Percentiles rank a stretch among this genome's conserved stretches.
Evolutionary conservation across 2,113 vertebrate genomes (phyloP).

Genomic region (Jacana jacana): DNA sequence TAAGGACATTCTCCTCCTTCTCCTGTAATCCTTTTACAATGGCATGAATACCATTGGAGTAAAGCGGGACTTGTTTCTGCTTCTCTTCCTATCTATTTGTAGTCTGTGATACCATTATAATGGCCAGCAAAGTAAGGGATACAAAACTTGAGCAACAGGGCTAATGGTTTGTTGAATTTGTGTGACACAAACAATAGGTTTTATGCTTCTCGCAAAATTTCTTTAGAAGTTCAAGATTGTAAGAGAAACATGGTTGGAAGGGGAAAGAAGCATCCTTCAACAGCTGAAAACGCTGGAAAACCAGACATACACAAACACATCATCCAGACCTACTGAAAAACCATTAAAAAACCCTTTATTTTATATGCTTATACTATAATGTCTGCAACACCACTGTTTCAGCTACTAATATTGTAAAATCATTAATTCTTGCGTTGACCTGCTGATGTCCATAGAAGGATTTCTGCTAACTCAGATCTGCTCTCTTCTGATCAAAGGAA

Average conservation of each 20-base stretch:
- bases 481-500: neutral
- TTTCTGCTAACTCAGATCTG: neutral
- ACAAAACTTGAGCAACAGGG: neutral
- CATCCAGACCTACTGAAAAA: neutral
- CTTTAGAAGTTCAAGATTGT: neutral
- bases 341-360: neutral
- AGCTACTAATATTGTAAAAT: neutral
- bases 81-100: neutral
- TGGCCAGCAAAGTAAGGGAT: neutral
- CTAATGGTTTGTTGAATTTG: neutral
- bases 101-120: neutral
- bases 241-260: neutral
- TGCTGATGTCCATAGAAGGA: neutral
- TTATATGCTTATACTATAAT: neutral
- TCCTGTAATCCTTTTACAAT: neutral
- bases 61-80: neutral
- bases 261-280: neutral
- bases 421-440: neutral
- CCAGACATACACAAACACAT: neutral
- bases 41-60: neutral
- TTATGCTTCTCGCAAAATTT: neutral
- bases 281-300: neutral
- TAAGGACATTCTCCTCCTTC: neutral
- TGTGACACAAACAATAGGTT: neutral
- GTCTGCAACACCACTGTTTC: neutral